Evolutionary conservation across 1,140 invertebrate species (phyloP), one percentile per base, ranked within the genome.

Genomic region (Leptinotarsa undecemlineata): DNA sequence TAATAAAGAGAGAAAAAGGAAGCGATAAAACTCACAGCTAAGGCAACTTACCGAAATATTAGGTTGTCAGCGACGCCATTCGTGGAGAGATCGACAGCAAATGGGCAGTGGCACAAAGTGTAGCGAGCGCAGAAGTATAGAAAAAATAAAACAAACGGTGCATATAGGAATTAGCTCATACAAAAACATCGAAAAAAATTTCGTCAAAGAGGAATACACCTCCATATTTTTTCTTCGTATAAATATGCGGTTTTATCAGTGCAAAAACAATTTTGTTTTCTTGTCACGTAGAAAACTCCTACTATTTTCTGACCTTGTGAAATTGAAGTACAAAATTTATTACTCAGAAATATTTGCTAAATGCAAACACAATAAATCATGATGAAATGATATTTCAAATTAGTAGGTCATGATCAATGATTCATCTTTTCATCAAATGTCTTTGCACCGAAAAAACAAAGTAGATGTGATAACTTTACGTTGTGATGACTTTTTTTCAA

Each of bases 131-230:
- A 84, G 82, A 84, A 81, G 81, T 85, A 84, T 83, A 84, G 82
- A 84, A 85, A 85, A 84, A 84, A 81, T 80, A 84, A 85, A 85
- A 85, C 82, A 85, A 85, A 85, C 74, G 80, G 84, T 85, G 84
- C 84, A 83, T 85, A 79, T 83, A 85, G 82, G 84, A 84, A 83
- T 79, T 83, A 83, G 81, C 82, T 80, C 76, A 82, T 62, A 79
- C 78, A 76, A 77, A 79, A 72, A 57, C 51, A 57, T 57, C 17
- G n/a, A 57, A 57, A 57, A 15, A 14, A 57, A 57, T 57, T 15
- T n/a, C 51, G 15, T n/a, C 5, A 57, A 4, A 57, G 51, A 57
- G 6, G 33, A 42, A 42, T 57, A n/a, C 17, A n/a, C n/a, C 15
- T 57, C 51, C n/a, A 3, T 57, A 57, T 42, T 42, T 42, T 42